phyloP scores from a whole-genome alignment of 2,797 vertebrate species.

The Acipenser ruthenus region DNA sequence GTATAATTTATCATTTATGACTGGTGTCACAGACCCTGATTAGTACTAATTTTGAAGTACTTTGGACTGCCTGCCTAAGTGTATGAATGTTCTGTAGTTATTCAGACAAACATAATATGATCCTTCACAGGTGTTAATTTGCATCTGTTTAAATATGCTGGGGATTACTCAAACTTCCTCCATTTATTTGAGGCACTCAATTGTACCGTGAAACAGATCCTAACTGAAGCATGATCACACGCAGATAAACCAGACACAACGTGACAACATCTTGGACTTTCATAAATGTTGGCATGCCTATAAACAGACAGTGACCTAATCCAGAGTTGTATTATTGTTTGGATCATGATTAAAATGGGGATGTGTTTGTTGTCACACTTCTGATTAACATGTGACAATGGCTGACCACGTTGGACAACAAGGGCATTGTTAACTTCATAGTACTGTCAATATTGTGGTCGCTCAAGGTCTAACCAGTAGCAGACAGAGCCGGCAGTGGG shows the following conservation, averaged over 20 bases:
- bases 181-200: no score
- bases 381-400: slow-evolving; percentile 2
- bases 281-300: not conserved
- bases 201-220: not conserved
- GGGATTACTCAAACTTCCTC: not conserved
- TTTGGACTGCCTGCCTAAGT: no score
- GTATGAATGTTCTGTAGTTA: no score
- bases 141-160: slow-evolving; percentile 11
- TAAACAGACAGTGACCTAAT: slow-evolving; percentile 3
- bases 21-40: no score
- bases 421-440: not conserved
- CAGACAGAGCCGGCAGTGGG: not conserved
- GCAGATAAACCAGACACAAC: not conserved
- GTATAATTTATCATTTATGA: no score
- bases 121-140: slow-evolving; percentile 8
- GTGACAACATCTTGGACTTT: not conserved
- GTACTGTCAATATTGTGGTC: slow-evolving; percentile 20
- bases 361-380: not conserved
- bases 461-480: slow-evolving; percentile 22
- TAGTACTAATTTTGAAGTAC: no score
- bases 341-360: not conserved
- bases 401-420: slow-evolving; percentile 6
- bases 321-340: not conserved
- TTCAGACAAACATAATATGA: no score
- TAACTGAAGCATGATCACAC: not conserved